Evolutionary conservation across 2,888 invertebrate genomes (phyloP), one percentile per base, ranked within the genome.

Genomic region (Yponomeuta malinellus): DNA sequence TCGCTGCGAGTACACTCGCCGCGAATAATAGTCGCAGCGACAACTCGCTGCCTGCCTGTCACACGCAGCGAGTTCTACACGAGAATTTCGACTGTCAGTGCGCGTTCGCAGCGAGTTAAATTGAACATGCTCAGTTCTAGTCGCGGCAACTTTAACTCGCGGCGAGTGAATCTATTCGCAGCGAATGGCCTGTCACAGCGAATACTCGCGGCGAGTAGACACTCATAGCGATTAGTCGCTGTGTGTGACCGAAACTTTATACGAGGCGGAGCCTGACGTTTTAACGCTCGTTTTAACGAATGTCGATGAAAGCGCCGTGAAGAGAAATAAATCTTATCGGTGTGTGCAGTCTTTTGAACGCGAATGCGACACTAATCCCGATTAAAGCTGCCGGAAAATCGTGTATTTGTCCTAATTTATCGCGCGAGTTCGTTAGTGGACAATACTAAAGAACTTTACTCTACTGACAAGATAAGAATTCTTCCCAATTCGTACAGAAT

Each of bases 201-300:
- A 23, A 23, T 23, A 23, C 23, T 23, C 23, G 23, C 23, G 23
- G 23, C 23, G 23, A 23, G 23, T 23, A 23, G 23, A 23, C 23
- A 23, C 23, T 23, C 23, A 23, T 23, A 23, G 23, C 23, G 23
- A 23, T 23, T 23, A 23, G 23, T 23, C 23, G 23, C 23, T 23
- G 23, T 23, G 23, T 23, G 1, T 23, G 23, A 23, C 23, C 23
- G 23, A 23, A 23, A 23, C 23, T 23, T 23, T 23, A 69, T 69
- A 31, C 64, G 70, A 70, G 33, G 70, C 65, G 48, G 12, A 29
- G 65, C 37, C 48, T 65, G 65, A 48, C 59, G 69, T 48, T 66
- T 71, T 67, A 66, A 71, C 66, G 70, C 70, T 65, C 10, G 64
- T 64, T 70, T 70, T 29, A 69, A 65, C 70, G 63, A 69, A 69